Conservation (phyloP, 1,140 invertebrate genomes). For the Notospermus geniculatus region DNA sequence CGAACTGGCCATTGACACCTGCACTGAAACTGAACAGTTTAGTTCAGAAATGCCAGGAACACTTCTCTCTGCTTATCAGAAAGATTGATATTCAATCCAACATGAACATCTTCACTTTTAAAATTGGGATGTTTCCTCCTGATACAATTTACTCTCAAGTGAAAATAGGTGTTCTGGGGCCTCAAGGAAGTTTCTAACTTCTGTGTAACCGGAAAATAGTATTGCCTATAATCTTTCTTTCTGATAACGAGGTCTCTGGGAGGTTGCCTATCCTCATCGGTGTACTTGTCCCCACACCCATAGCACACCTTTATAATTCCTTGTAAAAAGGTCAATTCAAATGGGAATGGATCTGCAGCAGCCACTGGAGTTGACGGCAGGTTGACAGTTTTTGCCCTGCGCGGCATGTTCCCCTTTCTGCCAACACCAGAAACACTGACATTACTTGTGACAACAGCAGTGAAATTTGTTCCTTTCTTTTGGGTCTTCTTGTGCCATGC, state of each 20-base stretch:
- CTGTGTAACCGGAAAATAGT: neutral
- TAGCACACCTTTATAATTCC: neutral
- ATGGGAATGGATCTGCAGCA: neutral
- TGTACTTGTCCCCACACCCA: neutral
- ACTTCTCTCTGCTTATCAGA: no score
- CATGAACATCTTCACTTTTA: neutral
- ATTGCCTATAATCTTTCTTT: neutral
- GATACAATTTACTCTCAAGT: neutral
- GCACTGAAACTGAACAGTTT: no score
- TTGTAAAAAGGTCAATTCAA: neutral
- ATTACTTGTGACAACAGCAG: neutral
- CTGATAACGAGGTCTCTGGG: neutral
- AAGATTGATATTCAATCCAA: no score
- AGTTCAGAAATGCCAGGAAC: no score
- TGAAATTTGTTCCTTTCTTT: neutral
- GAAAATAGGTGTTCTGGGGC: neutral
- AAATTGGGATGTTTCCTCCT: neutral
- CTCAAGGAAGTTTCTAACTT: neutral
- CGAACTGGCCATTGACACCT: no score
- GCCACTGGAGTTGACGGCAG: neutral
- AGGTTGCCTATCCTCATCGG: neutral
- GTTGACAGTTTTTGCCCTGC: neutral
- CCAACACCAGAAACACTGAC: neutral
- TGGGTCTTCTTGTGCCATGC: neutral
- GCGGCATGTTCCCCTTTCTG: neutral